Evolutionary conservation across 1,140 invertebrate species (phyloP).

Genomic region (Drosophila neocordata): DNA sequence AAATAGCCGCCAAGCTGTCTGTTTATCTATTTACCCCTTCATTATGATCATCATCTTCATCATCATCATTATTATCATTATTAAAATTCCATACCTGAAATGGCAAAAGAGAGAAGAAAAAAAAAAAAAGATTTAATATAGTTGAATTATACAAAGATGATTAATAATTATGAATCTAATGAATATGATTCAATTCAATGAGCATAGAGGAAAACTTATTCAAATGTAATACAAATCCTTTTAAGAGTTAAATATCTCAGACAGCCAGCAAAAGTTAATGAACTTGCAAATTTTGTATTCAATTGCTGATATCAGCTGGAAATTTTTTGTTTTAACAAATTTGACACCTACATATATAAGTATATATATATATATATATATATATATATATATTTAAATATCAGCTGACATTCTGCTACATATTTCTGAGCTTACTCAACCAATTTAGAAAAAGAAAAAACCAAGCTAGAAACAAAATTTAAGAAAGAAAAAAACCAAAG

Average conservation of each 20-base stretch:
- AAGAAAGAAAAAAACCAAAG: no score
- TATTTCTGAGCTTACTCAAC: conserved; percentile 61
- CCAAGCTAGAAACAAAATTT: not conserved
- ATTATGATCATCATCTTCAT: not conserved
- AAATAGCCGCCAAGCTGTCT: conserved; percentile 63
- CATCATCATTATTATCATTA: not conserved
- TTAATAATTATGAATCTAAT: conserved; percentile 34
- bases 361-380: not conserved
- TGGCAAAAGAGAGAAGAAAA: conserved; percentile 10
- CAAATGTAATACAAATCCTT: conserved; percentile 3
- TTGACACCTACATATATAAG: conserved; percentile 9
- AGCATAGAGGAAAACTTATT: conserved; percentile 1
- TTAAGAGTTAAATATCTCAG: not conserved
- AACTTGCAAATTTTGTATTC: conserved; percentile 36
- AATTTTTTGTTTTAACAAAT: not conserved
- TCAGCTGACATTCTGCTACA: conserved; percentile 21
- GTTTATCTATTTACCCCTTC: conserved; percentile 38
- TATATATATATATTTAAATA: not conserved
- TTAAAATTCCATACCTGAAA: conserved; percentile 61
- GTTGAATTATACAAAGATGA: conserved; percentile 75
- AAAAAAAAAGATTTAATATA: conserved; percentile 29
- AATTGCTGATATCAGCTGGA: conserved; percentile 46
- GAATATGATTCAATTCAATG: not conserved
- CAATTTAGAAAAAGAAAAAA: not conserved
- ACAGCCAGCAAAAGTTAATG: conserved; percentile 56